These are phyloP conservation scores for Pentalonia nigronervosa DNA, from an alignment of 1,140 invertebrate genomes.

Conservation along the genomic window DNA sequence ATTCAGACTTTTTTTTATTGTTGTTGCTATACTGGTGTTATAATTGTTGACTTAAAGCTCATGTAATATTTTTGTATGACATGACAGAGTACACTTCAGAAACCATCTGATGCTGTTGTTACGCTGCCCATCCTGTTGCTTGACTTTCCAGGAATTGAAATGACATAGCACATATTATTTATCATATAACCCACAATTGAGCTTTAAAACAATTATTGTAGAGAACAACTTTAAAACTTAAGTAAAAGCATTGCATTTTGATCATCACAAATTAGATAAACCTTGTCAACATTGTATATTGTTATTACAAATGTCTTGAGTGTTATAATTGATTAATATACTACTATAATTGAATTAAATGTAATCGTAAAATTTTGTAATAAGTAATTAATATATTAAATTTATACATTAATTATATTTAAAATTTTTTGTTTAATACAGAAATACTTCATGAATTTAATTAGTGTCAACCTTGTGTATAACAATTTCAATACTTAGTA, in stretches of 20 bases:
- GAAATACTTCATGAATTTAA: too few relatives aligned
- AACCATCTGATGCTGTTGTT: neutral
- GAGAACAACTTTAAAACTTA: neutral
- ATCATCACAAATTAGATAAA: neutral
- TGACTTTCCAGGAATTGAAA: neutral
- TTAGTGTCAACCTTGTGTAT: too few relatives aligned
- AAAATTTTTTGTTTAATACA: too few relatives aligned
- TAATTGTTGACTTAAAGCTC: neutral
- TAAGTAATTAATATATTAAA: neutral
- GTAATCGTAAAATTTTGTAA: neutral
- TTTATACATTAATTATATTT: neutral
- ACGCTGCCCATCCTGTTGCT: neutral
- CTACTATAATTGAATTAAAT: neutral
- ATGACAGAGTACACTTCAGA: too few relatives aligned
- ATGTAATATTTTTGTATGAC: neutral
- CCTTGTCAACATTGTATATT: too few relatives aligned
- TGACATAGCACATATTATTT: neutral
- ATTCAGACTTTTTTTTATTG: neutral
- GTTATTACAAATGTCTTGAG: neutral
- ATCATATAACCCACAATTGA: neutral
- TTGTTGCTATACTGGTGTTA: neutral
- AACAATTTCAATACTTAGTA: neutral
- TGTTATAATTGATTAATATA: neutral
- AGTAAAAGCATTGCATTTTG: neutral
- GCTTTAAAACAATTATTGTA: too few relatives aligned